phyloP scores from a whole-genome alignment of 2,888 invertebrate species.

The Orthosia incerta region DNA sequence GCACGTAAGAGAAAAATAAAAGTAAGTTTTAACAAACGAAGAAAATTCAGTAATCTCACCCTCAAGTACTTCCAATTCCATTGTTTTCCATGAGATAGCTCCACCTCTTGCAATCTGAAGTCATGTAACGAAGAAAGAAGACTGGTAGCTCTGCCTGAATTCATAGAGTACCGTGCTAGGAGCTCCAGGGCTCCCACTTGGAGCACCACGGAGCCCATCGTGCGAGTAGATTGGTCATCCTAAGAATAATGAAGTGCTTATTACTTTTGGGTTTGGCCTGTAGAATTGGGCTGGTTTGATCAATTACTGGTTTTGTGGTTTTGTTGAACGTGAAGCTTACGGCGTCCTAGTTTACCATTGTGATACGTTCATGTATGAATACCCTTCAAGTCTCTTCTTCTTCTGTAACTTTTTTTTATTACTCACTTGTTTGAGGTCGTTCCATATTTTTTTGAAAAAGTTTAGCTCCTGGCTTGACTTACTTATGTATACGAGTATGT shows the following conservation, averaged over 20 bases:
- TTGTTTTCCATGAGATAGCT: conserved; percentile 90
- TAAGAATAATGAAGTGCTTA: conserved; percentile 47
- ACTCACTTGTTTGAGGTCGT: too few species aligned
- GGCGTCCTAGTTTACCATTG: too few species aligned
- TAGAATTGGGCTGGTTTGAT: neutral
- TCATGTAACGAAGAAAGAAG: conserved; percentile 90
- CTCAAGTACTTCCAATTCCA: conserved; percentile 93
- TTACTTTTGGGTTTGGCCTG: neutral
- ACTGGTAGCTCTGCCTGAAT: conserved; percentile 86
- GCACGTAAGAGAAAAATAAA: conserved; percentile 5
- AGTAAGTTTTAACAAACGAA: neutral
- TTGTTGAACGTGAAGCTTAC: neutral
- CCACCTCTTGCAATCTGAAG: conserved; percentile 88
- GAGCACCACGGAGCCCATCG: conserved; percentile 86
- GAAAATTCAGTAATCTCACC: conserved; percentile 76
- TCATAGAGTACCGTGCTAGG: conserved; percentile 87
- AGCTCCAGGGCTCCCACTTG: conserved; percentile 87
- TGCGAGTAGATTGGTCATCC: conserved; percentile 79
- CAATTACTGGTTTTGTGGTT: neutral
- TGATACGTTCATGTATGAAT: neutral
- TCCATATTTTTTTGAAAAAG: too few species aligned
- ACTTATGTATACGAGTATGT: too few species aligned
- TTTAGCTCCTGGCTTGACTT: too few species aligned
- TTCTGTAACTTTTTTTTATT: too few species aligned
- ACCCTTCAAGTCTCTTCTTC: neutral